phyloP scores from a whole-genome alignment of 2,113 vertebrate species.

The Echinops telfairi region DNA sequence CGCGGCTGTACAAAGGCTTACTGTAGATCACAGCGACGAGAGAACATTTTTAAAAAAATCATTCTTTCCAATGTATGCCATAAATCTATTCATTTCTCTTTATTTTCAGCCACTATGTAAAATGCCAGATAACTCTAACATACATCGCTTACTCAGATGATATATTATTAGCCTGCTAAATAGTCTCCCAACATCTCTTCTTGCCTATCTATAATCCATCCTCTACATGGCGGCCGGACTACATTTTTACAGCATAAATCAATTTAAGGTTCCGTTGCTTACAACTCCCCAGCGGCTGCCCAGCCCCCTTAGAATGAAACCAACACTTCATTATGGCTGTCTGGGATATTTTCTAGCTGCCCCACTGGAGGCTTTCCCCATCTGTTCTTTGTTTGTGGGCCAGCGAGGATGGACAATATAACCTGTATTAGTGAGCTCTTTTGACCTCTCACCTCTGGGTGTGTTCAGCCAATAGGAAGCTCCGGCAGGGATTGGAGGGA shows the following conservation, averaged over 20 bases:
- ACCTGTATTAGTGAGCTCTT: background rate
- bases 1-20: background rate
- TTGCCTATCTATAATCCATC: background rate
- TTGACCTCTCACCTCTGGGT: background rate
- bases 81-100: slow-evolving; percentile 35
- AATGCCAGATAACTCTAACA: background rate
- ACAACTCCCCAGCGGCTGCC: background rate
- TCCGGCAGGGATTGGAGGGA: background rate
- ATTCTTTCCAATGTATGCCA: background rate
- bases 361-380: background rate
- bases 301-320: background rate
- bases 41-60: background rate
- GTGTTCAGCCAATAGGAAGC: background rate
- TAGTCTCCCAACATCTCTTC: background rate
- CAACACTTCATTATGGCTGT: background rate
- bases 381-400: background rate
- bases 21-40: background rate
- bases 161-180: background rate
- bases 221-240: background rate
- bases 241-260: background rate
- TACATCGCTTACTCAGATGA: background rate
- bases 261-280: background rate
- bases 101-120: background rate
- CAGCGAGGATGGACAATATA: rapidly evolving
- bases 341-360: background rate